Percentiles rank a stretch among this genome's conserved stretches.
These are phyloP conservation scores for Crenuchus spilurus DNA, from an alignment of 2,797 vertebrate genomes.

Conservation along the genomic window DNA sequence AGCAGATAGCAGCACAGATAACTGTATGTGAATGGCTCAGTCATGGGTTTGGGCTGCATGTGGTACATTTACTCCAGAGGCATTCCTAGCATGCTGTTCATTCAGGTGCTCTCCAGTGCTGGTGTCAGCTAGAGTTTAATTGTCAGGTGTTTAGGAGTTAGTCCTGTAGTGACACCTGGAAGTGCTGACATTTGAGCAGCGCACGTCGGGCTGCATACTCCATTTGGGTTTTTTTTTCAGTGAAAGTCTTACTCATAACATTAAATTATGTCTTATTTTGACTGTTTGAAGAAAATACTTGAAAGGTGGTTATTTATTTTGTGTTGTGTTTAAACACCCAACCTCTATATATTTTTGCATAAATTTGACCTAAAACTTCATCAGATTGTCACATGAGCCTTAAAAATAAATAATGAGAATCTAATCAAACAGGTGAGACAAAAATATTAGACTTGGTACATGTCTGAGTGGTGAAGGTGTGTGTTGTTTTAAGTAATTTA, in stretches of 20 bases:
- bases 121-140: conserved; percentile 26
- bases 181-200: not conserved
- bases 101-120: not conserved
- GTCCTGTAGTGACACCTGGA: not conserved
- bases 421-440: too few species aligned
- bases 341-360: too few species aligned
- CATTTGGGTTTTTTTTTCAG: not conserved
- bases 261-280: too few species aligned
- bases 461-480: too few species aligned
- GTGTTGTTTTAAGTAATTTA: too few species aligned
- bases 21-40: not conserved
- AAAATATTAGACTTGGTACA: too few species aligned
- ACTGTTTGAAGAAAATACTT: too few species aligned
- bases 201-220: conserved; percentile 6
- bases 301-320: too few species aligned
- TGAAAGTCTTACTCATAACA: not conserved
- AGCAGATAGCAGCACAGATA: conserved; percentile 28
- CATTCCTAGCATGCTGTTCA: conserved; percentile 24
- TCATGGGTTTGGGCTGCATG: conserved; percentile 10
- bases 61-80: not conserved
- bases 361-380: too few species aligned
- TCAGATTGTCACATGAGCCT: too few species aligned
- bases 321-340: too few species aligned
- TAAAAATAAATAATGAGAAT: too few species aligned
- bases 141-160: conserved; percentile 19